A percentile compares a stretch with the other conserved stretches of the same genome.
phyloP scores from a whole-genome alignment of 2,888 invertebrate species.

The Emmelina monodactyla region DNA sequence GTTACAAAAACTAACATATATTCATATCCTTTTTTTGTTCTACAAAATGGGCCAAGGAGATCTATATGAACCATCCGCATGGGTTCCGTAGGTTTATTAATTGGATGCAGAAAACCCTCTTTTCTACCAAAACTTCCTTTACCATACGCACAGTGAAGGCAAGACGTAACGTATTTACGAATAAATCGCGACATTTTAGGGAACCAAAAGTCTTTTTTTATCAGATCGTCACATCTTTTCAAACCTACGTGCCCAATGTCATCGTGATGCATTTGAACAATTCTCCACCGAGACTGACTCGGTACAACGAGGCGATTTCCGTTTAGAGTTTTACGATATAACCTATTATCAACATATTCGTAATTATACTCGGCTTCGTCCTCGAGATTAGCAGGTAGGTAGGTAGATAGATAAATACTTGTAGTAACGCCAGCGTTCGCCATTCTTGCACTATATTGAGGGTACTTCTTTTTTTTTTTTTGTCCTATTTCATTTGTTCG shows the following conservation, averaged over 20 bases:
- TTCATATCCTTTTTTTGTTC: slow-evolving; percentile 15
- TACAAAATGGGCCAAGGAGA: slow-evolving; percentile 19
- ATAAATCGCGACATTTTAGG: slow-evolving; percentile 20
- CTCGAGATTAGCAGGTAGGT: no score
- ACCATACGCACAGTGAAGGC: slow-evolving; percentile 23
- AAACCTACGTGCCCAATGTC: slow-evolving; percentile 24
- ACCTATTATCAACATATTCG: slow-evolving; percentile 10
- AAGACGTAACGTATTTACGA: slow-evolving; percentile 19
- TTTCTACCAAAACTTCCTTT: slow-evolving; percentile 20
- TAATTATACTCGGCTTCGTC: no score
- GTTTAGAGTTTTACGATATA: slow-evolving; percentile 17
- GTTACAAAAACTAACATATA: no score
- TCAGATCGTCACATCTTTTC: slow-evolving; percentile 16
- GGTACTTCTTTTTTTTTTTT: no score
- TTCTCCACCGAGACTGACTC: slow-evolving; percentile 19
- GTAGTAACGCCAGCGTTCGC: no score
- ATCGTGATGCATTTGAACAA: slow-evolving; percentile 24
- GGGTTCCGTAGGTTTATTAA: slow-evolving; percentile 17
- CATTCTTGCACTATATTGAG: no score
- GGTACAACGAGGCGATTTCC: slow-evolving; percentile 23
- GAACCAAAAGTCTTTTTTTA: no score
- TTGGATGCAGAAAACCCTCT: slow-evolving; percentile 16
- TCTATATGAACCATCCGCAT: slow-evolving; percentile 17
- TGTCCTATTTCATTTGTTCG: no score
- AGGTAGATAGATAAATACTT: no score